Evolutionary conservation across 2,797 vertebrate species (phyloP).

Genomic region (Alectoris magna): DNA sequence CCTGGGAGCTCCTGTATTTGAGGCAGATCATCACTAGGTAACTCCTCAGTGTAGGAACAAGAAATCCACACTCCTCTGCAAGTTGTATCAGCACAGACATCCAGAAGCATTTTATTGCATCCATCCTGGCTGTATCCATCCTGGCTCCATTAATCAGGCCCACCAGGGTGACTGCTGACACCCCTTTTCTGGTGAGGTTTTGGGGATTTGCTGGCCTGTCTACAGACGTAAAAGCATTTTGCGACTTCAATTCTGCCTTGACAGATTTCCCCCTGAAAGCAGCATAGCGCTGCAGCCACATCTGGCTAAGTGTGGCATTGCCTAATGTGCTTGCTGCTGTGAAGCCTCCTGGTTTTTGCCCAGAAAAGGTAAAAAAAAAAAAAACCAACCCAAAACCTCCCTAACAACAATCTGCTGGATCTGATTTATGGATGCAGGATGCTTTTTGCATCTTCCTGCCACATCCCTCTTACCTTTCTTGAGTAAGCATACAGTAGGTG

Average conservation of each 20-base stretch:
- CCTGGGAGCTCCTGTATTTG: neutral
- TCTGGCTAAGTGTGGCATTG: neutral
- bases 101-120: neutral
- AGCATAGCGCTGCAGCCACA: neutral
- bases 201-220: neutral
- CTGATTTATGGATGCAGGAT: neutral
- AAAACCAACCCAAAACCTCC: neutral
- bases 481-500: neutral
- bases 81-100: neutral
- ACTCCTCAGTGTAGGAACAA: neutral
- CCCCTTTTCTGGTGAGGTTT: neutral
- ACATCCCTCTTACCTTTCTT: neutral
- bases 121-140: neutral
- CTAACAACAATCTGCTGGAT: neutral
- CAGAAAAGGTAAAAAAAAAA: no score
- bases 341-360: neutral
- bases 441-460: neutral
- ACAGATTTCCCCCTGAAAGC: neutral
- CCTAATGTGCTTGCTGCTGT: neutral
- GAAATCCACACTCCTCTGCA: neutral
- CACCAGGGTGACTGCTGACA: neutral
- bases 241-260: neutral
- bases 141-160: neutral
- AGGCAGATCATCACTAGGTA: conserved; percentile 28
- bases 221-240: neutral